phyloP scores from a whole-genome alignment of 2,113 vertebrate genomes.

The Mustela lutreola region DNA sequence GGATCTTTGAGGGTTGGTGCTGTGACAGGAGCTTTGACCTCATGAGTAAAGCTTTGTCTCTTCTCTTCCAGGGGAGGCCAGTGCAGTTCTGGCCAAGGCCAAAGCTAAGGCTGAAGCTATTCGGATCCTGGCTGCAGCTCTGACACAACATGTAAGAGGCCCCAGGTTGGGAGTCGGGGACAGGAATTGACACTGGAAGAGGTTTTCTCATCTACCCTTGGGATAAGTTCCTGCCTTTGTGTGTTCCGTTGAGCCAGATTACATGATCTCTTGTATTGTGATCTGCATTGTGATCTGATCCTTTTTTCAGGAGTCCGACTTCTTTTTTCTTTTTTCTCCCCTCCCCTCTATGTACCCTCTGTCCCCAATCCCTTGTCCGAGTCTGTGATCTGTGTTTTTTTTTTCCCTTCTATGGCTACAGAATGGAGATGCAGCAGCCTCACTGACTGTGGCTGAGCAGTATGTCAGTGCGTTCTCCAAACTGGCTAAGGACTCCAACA shows the following conservation, averaged over 20 bases:
- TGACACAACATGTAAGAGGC: constrained; percentile 91
- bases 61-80: constrained; percentile 93
- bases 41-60: not conserved
- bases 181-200: not conserved
- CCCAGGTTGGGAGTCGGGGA: not conserved
- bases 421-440: constrained; percentile 95
- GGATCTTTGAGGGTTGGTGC: constrained; percentile 1
- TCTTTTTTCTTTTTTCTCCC: not conserved
- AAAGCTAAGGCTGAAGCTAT: constrained; percentile 96
- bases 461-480: constrained; percentile 96
- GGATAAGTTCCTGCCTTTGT: not conserved
- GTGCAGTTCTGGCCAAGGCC: constrained; percentile 94
- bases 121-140: constrained; percentile 91
- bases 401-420: constrained; percentile 76
- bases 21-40: not conserved
- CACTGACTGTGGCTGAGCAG: constrained; percentile 95
- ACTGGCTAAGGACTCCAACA: constrained; percentile 97
- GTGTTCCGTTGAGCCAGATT: not conserved
- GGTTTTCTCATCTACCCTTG: not conserved
- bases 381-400: constrained; percentile 38
- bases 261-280: not conserved
- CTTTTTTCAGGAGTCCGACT: not conserved
- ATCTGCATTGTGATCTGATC: not conserved
- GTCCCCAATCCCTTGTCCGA: not conserved
- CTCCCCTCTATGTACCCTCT: not conserved